Base-by-base conservation (phyloP, 2,797 vertebrate species). In the Squalus acanthias region DNA sequence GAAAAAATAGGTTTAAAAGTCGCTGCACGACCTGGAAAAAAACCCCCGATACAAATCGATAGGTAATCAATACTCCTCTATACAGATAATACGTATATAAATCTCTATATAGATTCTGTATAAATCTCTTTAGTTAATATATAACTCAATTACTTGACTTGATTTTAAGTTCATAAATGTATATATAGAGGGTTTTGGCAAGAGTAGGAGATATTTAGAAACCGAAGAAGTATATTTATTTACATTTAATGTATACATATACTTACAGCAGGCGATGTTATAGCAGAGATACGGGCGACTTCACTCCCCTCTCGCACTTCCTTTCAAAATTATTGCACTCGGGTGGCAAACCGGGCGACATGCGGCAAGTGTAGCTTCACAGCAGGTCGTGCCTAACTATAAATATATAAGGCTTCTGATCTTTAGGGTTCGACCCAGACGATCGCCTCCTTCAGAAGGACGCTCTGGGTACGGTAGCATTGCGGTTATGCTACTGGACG, bases 11-110 rank as follows among this genome's bases (percentile, higher is more conserved):
- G 85, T 26, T 87, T 89, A 57, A 29, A 33, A 63, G 57, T 57
- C 63, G 53, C 88, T 29, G 10, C 24, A 60, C 7, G 63, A 53
- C 24, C 22, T 8, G 1, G 53, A 24, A 63, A 26, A 26, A 33
- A 33, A 91, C 29, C 26, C 57, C 63, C 57, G 26, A 26, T 57
- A 89, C 50, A 89, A 60, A 60, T 91, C 26, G 4, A 50, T 39
- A 82, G n/a, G 46, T 33, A 57, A 91, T 63, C 57, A 91, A 63
- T 91, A 15, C 12, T 91, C 26, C 6, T 60, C 57, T 63, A 63
- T 63, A 91, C 88, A 91, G 88, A 60, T 91, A 91, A 91, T 60
- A 63, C 5, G 57, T 60, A 91, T 91, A 89, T 60, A 91, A 29
- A 91, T 91, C 26, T 91, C 12, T 60, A 33, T 60, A 91, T 33